phyloP scores from a whole-genome alignment of 2,797 vertebrate species.

The Takifugu rubripes region DNA sequence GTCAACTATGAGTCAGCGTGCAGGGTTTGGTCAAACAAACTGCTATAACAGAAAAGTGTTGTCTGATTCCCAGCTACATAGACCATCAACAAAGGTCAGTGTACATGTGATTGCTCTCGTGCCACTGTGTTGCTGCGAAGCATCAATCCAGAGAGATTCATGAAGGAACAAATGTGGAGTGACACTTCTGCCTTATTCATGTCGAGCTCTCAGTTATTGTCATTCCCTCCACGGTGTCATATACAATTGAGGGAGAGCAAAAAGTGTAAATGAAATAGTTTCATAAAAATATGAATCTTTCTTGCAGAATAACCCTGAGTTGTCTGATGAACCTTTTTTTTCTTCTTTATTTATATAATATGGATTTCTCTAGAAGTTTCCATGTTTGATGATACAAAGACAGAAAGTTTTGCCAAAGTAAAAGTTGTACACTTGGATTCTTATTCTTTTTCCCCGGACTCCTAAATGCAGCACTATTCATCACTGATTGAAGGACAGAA shows the following conservation, averaged over 20 bases:
- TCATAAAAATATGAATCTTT: conserved; percentile 69
- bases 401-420: too few relatives aligned
- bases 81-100: too few relatives aligned
- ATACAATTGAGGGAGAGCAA: conserved; percentile 58
- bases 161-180: conserved; percentile 74
- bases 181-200: conserved; percentile 75
- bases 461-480: too few relatives aligned
- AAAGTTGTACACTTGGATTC: too few relatives aligned
- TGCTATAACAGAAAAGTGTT: not conserved
- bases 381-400: too few relatives aligned
- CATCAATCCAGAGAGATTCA: conserved; percentile 48
- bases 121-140: conserved; percentile 19
- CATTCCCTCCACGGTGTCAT: conserved; percentile 50
- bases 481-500: too few relatives aligned
- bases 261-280: conserved; percentile 63
- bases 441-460: too few relatives aligned
- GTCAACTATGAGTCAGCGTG: conserved; percentile 17
- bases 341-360: not conserved
- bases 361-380: too few relatives aligned
- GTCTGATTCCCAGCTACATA: too few relatives aligned
- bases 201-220: conserved; percentile 61
- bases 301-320: not conserved
- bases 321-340: not conserved
- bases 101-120: too few relatives aligned
- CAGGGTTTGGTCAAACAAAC: conserved; percentile 11